Percentiles rank a stretch among this genome's conserved stretches.
Evolutionary conservation across 2,888 invertebrate species (phyloP).

Genomic region (Furcula furcula): DNA sequence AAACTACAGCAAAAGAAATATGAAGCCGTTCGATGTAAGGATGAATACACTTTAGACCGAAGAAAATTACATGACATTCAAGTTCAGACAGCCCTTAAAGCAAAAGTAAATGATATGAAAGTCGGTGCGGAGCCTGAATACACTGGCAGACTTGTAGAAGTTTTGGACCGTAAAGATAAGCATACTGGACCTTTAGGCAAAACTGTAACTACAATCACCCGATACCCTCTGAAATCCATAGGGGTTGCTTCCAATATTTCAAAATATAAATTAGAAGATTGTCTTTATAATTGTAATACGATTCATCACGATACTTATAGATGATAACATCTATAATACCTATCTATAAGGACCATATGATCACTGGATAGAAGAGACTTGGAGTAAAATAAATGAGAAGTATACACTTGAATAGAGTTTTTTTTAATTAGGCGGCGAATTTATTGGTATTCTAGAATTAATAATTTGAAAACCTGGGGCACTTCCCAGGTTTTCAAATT

Average conservation of each 20-base stretch:
- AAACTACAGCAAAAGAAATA: conserved; percentile 2
- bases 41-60: conserved; percentile 14
- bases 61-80: conserved; percentile 18
- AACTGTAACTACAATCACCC: conserved; percentile 41
- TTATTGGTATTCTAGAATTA: no score
- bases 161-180: conserved; percentile 4
- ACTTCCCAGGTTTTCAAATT: no score
- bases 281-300: no score
- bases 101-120: conserved; percentile 12
- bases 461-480: no score
- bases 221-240: conserved; percentile 35
- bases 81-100: conserved; percentile 20
- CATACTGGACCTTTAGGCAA: conserved; percentile 7
- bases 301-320: no score
- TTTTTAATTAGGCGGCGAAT: no score
- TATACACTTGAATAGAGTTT: no score
- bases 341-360: no score
- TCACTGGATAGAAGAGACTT: no score
- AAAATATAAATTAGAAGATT: conserved; percentile 1
- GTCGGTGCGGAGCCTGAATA: conserved; percentile 3
- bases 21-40: conserved; percentile 14
- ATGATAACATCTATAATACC: no score
- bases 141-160: conserved; percentile 7
- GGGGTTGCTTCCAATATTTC: conserved; percentile 19
- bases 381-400: no score